These are phyloP conservation scores for Triplophysa dalaica DNA, from an alignment of 2,113 vertebrate species.

Conservation along the genomic window DNA sequence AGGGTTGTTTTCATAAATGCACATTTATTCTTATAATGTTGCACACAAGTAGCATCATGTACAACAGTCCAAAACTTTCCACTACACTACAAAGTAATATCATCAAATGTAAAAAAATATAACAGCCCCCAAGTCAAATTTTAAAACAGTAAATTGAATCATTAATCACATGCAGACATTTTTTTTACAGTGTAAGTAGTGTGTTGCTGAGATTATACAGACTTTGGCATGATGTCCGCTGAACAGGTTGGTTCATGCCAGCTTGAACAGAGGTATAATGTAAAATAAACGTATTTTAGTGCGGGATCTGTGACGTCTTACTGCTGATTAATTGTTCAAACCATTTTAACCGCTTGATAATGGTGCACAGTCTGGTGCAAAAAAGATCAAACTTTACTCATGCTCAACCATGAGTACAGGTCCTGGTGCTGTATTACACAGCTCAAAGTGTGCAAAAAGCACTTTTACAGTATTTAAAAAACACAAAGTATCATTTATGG, in stretches of 20 bases:
- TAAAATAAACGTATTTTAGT: neutral
- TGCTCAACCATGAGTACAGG: too few relatives aligned
- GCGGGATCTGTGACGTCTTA: neutral
- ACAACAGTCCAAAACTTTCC: neutral
- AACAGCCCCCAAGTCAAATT: too few relatives aligned
- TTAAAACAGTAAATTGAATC: too few relatives aligned
- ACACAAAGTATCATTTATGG: too few relatives aligned
- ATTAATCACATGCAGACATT: neutral
- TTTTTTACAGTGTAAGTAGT: neutral
- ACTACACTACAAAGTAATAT: neutral
- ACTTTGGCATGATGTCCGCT: neutral
- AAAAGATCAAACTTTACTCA: too few relatives aligned
- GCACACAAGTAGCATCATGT: neutral
- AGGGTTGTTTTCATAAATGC: neutral
- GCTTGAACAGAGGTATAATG: neutral
- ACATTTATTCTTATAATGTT: conserved; percentile 18
- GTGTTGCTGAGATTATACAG: conserved; percentile 12
- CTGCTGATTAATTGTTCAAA: neutral
- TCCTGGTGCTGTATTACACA: too few relatives aligned
- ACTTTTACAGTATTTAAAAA: too few relatives aligned
- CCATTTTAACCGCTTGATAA: too few relatives aligned
- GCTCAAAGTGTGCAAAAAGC: too few relatives aligned
- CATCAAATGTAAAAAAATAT: too few relatives aligned
- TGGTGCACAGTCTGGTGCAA: too few relatives aligned
- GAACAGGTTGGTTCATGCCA: neutral